Evolutionary conservation across 2,888 invertebrate species (phyloP), one percentile per base, ranked within the genome.

Genomic region (Mesorhabditis sp.): DNA sequence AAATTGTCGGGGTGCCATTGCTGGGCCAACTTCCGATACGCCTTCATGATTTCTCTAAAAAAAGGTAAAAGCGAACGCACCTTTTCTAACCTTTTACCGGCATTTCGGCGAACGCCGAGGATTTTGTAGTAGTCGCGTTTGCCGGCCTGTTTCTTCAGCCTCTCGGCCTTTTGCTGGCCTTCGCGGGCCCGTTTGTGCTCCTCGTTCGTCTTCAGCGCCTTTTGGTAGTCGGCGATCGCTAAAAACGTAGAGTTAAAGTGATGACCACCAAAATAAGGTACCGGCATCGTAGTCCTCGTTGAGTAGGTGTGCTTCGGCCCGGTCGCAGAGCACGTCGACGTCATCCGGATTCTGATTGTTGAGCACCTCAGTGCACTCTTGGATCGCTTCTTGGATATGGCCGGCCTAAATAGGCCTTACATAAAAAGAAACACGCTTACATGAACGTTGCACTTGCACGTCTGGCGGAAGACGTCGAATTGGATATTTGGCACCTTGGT

Each of bases 1-100:
- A 91, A 96, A 88, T 92, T 94, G 88, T 98, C 98, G 0, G 98
- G 98, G 89, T 98, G 98, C 96, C 97, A 99, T 87, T 95, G 92
- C 87, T 94, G 94, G 13, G 98, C 98, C 67, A 93, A 91, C 88
- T 94, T 94, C 77, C 97, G 90, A 87, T 98, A 98, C 28, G 95
- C 97, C 89, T 96, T 97, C 13, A 91, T 89, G 63, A 99, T 93
- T 87, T 97, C 94, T 84, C 89, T 88, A 75, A 62, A 73, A 74
- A 72, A 62, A n/a, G 7, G 70, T 6, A 13, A 61, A 68, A 61
- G 15, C 43, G 15, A n/a, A 7, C n/a, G 66, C 13, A 41, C 43
- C 13, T 3, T 13, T 2, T 2, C 58, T 50, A n/a, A 50, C 58
- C 58, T 50, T 50, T 50, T 50, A n/a, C n/a, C n/a, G 10, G 58